Evolutionary conservation across 2,113 vertebrate genomes (phyloP).

Genomic region (Salvator merianae): DNA sequence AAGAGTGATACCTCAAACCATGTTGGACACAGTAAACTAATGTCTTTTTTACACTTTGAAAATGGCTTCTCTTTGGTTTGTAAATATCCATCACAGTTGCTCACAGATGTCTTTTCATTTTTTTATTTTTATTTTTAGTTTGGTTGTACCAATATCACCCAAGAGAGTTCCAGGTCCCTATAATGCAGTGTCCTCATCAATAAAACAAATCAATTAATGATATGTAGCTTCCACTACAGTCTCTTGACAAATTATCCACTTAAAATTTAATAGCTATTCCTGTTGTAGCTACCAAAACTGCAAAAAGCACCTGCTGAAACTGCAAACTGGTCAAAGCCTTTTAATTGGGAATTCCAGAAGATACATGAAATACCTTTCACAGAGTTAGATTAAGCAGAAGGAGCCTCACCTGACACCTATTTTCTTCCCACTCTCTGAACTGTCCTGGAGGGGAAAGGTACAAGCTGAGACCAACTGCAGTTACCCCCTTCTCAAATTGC

Average conservation of each 20-base stretch:
- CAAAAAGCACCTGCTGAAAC: background rate
- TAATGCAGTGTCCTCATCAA: background rate
- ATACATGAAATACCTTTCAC: background rate
- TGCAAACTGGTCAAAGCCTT: background rate
- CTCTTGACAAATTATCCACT: background rate
- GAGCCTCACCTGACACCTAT: no score
- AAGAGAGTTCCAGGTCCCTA: background rate
- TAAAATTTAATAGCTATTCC: background rate
- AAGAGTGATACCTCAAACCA: no score
- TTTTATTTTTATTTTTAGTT: background rate
- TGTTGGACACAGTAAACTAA: no score
- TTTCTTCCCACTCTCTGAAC: no score
- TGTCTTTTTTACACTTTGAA: no score
- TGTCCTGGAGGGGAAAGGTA: no score
- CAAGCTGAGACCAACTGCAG: no score
- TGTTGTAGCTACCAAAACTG: background rate
- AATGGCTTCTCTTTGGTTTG: background rate
- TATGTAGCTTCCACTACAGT: background rate
- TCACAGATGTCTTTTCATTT: background rate
- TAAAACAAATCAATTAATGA: background rate
- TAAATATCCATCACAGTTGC: background rate
- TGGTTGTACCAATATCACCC: background rate
- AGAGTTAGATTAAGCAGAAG: background rate
- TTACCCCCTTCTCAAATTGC: no score
- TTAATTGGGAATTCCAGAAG: background rate